Evolutionary conservation across 2,797 vertebrate genomes (phyloP).

Genomic region (Trachurus trachurus): DNA sequence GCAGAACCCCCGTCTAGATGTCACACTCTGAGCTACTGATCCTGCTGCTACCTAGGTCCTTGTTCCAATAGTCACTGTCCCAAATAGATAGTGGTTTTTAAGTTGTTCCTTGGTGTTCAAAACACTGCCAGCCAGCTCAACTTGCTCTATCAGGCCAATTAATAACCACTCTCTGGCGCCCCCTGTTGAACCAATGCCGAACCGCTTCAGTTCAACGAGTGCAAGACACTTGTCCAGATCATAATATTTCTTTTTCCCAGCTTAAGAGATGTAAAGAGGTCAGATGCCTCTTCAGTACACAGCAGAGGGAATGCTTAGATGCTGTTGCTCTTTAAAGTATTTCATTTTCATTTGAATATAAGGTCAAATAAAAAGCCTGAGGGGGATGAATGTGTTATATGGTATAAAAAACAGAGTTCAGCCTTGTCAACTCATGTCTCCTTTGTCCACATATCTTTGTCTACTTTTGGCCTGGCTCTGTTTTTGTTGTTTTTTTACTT

Average conservation of each 20-base stretch:
- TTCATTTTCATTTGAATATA: background rate
- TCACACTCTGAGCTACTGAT: background rate
- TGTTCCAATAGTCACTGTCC: background rate
- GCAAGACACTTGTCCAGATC: background rate
- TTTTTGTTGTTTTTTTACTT: background rate
- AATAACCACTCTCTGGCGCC: slow-evolving; percentile 60
- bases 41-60: background rate
- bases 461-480: background rate
- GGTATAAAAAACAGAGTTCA: background rate
- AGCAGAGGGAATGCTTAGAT: background rate
- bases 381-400: background rate
- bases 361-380: slow-evolving; percentile 1
- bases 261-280: background rate
- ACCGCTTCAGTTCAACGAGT: background rate
- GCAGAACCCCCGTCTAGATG: accelerated
- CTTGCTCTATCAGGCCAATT: background rate
- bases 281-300: background rate
- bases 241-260: background rate
- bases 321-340: background rate
- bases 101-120: background rate
- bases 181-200: slow-evolving; percentile 51
- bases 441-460: background rate
- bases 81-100: background rate
- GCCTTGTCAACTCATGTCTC: background rate
- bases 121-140: background rate